phyloP scores from a whole-genome alignment of 1,140 invertebrate genomes.

The Nephila pilipes region DNA sequence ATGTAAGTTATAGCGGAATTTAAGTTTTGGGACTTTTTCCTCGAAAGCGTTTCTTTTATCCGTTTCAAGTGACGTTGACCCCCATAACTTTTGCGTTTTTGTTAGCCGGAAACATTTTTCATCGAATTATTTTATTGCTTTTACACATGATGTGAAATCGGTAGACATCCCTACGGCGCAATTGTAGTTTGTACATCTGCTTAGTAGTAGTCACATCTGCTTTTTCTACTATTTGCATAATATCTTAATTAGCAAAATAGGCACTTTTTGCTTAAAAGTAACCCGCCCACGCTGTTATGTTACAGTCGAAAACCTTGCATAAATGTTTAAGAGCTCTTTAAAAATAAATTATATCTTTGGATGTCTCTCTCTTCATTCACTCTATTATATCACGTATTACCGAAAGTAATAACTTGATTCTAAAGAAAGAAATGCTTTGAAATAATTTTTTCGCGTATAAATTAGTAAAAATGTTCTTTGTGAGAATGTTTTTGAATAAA shows the following conservation, averaged over 20 bases:
- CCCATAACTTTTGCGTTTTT: conserved; percentile 12
- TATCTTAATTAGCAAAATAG: conserved; percentile 14
- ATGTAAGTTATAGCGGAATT: conserved; percentile 38
- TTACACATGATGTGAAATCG: conserved; percentile 30
- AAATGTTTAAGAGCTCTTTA: not conserved
- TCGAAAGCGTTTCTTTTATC: conserved; percentile 24
- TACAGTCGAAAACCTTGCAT: not conserved
- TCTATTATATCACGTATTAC: no score
- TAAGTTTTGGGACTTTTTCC: conserved; percentile 37
- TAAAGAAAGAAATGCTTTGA: no score
- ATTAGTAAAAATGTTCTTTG: no score
- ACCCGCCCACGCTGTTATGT: not conserved
- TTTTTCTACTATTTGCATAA: conserved; percentile 2
- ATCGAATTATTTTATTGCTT: conserved; percentile 46
- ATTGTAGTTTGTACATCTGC: conserved; percentile 46
- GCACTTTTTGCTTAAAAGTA: not conserved
- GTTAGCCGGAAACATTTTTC: conserved; percentile 44
- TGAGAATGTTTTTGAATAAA: no score
- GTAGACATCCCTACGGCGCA: not conserved
- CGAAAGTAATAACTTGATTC: no score
- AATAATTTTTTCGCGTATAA: no score
- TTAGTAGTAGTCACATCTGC: conserved; percentile 16
- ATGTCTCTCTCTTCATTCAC: no score
- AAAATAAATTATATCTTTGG: no score
- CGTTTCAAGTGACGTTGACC: conserved; percentile 43